Percentiles rank a stretch among this genome's conserved stretches.
Evolutionary conservation across 2,888 invertebrate species (phyloP).

Genomic region (Ecliptopera silaceata): DNA sequence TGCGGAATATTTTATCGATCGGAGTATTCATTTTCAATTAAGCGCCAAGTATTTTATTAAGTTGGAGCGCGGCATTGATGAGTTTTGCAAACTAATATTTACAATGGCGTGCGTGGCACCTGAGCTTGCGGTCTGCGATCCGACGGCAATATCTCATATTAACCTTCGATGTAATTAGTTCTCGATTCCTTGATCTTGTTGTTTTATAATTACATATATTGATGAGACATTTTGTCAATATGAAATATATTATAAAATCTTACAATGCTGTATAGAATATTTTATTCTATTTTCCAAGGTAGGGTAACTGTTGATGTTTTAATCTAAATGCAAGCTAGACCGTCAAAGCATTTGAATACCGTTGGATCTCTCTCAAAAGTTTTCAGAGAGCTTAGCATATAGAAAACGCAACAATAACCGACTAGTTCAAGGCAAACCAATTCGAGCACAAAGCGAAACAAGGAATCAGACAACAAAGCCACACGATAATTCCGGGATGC

Average conservation of each 20-base stretch:
- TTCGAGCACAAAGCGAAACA: slow-evolving; percentile 37
- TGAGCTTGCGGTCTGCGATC: slow-evolving; percentile 50
- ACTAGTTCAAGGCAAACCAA: slow-evolving; percentile 35
- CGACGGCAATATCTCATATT: slow-evolving; percentile 34
- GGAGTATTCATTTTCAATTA: slow-evolving; percentile 83
- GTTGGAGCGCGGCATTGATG: slow-evolving; percentile 81
- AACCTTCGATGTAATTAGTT: slow-evolving; percentile 34
- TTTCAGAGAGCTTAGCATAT: slow-evolving; percentile 21
- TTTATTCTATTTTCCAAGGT: too few relatives aligned
- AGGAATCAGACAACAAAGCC: slow-evolving; percentile 45
- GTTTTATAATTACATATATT: slow-evolving; percentile 8
- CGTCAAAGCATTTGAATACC: slow-evolving; percentile 16
- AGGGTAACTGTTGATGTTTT: background rate
- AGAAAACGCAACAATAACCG: slow-evolving; percentile 32
- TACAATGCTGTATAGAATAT: background rate
- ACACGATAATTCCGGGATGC: slow-evolving; percentile 41
- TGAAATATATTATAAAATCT: background rate
- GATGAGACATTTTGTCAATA: background rate
- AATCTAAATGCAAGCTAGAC: background rate
- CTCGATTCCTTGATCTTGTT: slow-evolving; percentile 33
- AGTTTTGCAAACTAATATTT: slow-evolving; percentile 83
- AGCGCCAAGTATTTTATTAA: slow-evolving; percentile 83
- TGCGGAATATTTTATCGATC: slow-evolving; percentile 83
- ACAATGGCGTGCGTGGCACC: slow-evolving; percentile 74
- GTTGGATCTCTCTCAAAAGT: slow-evolving; percentile 14